Conservation (phyloP, 2,113 vertebrate genomes). For the Myrmophylax atrothorax region DNA sequence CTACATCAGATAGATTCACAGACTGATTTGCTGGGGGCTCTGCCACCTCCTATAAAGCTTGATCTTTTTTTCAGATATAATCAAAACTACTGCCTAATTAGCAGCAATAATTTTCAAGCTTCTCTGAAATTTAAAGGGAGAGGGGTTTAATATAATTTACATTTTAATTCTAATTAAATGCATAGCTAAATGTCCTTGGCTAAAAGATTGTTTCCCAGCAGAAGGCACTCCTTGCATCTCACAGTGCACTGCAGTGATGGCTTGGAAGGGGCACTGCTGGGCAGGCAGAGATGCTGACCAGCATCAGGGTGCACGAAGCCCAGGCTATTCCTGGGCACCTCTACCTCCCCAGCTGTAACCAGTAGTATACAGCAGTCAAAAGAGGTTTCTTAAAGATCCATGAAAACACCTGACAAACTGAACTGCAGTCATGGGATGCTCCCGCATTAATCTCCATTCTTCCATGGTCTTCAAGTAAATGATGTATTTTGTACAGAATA, state of each 20-base stretch:
- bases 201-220: not conserved
- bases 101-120: not conserved
- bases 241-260: fast-evolving
- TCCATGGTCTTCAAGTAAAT: not conserved
- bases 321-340: not conserved
- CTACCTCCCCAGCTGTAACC: not conserved
- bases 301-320: fast-evolving
- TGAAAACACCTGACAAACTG: not conserved
- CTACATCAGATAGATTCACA: not conserved
- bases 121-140: constrained; percentile 13
- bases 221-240: not conserved
- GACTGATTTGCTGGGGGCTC: not conserved
- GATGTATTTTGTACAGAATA: not conserved
- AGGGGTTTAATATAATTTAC: not conserved
- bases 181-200: not conserved
- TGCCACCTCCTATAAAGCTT: not conserved
- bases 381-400: not conserved
- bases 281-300: not conserved
- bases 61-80: not conserved
- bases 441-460: not conserved
- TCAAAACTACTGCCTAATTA: constrained; percentile 6
- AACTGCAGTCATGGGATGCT: not conserved
- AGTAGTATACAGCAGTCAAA: fast-evolving
- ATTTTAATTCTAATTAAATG: not conserved
- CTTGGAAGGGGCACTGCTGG: not conserved